These are phyloP conservation scores for Leptopilina myrica DNA, from an alignment of 2,888 invertebrate species.

Conservation along the genomic window DNA sequence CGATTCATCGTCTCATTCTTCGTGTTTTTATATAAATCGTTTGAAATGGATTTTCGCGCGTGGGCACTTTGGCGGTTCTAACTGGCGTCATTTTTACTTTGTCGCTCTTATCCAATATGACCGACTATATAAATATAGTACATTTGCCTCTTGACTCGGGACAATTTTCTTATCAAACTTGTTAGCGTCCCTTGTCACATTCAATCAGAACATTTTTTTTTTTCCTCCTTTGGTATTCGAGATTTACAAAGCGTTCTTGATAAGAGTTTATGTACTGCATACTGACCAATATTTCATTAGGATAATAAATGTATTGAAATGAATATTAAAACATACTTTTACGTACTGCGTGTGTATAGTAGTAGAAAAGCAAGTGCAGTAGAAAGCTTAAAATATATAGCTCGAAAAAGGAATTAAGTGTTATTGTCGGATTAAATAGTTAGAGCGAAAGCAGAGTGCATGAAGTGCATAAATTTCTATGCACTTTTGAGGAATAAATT, in stretches of 20 bases:
- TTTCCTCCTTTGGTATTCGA: background rate
- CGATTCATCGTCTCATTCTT: conserved; percentile 27
- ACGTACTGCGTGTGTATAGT: no score
- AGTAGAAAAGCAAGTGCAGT: no score
- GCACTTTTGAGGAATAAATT: conserved; percentile 1
- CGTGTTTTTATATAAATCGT: conserved; percentile 3
- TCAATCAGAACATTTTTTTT: conserved; percentile 13
- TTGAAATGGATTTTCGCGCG: conserved; percentile 26
- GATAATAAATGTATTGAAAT: no score
- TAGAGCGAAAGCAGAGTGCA: no score
- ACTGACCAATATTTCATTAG: background rate
- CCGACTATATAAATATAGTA: conserved; percentile 15
- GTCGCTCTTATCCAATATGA: conserved; percentile 7
- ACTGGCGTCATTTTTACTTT: conserved; percentile 30
- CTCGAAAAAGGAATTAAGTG: no score
- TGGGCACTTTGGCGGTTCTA: conserved; percentile 40
- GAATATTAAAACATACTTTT: no score
- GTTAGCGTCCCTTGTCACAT: conserved; percentile 11
- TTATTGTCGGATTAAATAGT: no score
- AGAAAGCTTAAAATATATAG: no score
- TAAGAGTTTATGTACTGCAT: background rate
- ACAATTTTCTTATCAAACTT: conserved; percentile 28
- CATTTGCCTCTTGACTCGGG: conserved; percentile 19
- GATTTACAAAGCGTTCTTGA: conserved; percentile 7
- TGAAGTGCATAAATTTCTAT: background rate